These are phyloP conservation scores for Nicator chloris DNA, from an alignment of 2,113 vertebrate species.

Conservation along the genomic window DNA sequence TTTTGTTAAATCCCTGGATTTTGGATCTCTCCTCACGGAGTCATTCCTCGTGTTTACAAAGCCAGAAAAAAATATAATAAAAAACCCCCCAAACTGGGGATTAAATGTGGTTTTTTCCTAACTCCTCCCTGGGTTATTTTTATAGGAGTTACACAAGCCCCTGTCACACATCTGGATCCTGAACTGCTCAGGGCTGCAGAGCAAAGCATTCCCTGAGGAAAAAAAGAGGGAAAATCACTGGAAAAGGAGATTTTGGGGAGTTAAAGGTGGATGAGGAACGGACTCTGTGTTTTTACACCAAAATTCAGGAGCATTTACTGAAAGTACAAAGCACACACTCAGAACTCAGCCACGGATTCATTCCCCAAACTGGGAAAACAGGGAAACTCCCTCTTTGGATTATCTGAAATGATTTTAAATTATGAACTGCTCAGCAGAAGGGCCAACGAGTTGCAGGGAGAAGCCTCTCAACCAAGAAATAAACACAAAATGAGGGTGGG, in stretches of 20 bases:
- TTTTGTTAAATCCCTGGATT: neutral
- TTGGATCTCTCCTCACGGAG: neutral
- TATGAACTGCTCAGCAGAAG: neutral
- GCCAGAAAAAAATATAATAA: neutral
- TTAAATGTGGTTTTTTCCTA: neutral
- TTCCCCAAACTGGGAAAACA: fast-evolving
- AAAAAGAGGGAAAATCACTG: neutral
- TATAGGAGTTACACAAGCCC: neutral
- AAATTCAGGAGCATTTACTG: neutral
- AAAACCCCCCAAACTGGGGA: neutral
- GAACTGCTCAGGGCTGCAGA: neutral
- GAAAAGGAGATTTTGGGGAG: neutral
- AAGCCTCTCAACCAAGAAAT: neutral
- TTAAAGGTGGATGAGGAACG: neutral
- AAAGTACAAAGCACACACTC: neutral
- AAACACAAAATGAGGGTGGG: neutral
- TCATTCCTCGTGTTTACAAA: neutral
- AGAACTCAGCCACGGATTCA: neutral
- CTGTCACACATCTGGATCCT: neutral
- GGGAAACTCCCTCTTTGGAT: neutral
- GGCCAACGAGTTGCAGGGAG: neutral
- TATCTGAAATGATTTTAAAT: neutral
- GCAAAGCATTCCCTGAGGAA: neutral
- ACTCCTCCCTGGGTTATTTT: neutral
- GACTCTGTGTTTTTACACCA: neutral